Evolutionary conservation across 2,797 vertebrate genomes (phyloP).

Genomic region (Glyptemys insculpta): DNA sequence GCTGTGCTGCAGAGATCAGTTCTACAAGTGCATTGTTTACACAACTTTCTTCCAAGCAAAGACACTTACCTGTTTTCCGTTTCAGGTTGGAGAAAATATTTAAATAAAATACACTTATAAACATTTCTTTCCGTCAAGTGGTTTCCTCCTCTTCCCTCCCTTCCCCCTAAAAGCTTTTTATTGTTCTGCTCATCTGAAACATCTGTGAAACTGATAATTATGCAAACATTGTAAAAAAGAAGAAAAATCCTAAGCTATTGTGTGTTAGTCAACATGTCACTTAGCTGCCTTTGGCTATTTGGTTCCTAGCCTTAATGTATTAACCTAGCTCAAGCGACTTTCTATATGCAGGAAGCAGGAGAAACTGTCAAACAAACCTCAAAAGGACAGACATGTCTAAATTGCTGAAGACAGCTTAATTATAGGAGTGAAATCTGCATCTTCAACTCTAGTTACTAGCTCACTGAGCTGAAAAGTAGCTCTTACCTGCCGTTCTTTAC

Average conservation of each 20-base stretch:
- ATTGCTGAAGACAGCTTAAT: neutral
- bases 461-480: neutral
- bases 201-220: slow-evolving; percentile 4
- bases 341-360: neutral
- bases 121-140: slow-evolving; percentile 61
- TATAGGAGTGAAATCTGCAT: neutral
- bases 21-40: slow-evolving; percentile 68
- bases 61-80: slow-evolving; percentile 70
- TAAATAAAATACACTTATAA: slow-evolving; percentile 79
- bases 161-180: slow-evolving; percentile 3
- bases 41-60: slow-evolving; percentile 74
- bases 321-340: fast-evolving
- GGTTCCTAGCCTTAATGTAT: neutral
- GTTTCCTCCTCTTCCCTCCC: neutral
- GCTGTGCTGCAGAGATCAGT: slow-evolving; percentile 71
- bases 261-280: neutral
- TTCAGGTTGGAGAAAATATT: slow-evolving; percentile 79
- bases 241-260: neutral
- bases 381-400: neutral
- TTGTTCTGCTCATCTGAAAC: neutral
- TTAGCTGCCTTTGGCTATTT: neutral
- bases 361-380: neutral
- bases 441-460: neutral
- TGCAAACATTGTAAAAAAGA: neutral
- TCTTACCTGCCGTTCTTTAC: neutral